A percentile compares a stretch with the other conserved stretches of the same genome.
These are phyloP conservation scores for Ailuropoda melanoleuca DNA, from an alignment of 2,113 vertebrate genomes.

Conservation along the genomic window DNA sequence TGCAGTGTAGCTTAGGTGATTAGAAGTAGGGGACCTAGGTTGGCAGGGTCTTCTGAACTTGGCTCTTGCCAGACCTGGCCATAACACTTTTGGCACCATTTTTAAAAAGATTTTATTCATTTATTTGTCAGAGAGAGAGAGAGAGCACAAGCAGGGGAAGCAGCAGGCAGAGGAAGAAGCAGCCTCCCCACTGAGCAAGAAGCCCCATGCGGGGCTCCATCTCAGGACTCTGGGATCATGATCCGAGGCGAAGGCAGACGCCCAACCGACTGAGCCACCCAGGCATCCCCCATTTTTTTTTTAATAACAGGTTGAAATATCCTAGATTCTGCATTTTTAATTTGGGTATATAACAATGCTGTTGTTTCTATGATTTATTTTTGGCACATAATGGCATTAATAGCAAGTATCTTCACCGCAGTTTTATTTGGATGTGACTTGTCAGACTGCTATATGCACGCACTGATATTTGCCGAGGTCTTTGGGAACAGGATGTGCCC, in stretches of 20 bases:
- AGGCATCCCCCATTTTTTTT: too few species aligned
- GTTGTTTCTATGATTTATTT: slow-evolving; percentile 44
- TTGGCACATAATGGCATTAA: slow-evolving; percentile 27
- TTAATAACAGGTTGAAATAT: not conserved
- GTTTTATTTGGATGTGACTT: slow-evolving; percentile 50
- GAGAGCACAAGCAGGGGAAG: too few species aligned
- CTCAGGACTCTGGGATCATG: too few species aligned
- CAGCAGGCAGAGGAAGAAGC: too few species aligned
- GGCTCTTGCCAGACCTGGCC: not conserved
- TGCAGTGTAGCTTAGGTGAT: not conserved
- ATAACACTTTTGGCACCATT: not conserved
- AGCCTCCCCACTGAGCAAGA: too few species aligned
- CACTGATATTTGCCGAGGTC: slow-evolving; percentile 30
- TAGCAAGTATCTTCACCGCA: slow-evolving; percentile 12
- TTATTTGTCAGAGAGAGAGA: too few species aligned
- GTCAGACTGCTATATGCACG: not conserved
- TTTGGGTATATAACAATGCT: not conserved
- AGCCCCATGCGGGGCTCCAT: too few species aligned
- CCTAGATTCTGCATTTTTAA: not conserved
- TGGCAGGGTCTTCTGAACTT: not conserved
- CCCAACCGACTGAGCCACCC: too few species aligned
- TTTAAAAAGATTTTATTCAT: not conserved
- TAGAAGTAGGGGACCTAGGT: not conserved
- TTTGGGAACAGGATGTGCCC: not conserved
- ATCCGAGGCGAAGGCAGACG: too few species aligned